Conservation (phyloP, 2,113 vertebrate species). For the Dipodomys merriami region DNA sequence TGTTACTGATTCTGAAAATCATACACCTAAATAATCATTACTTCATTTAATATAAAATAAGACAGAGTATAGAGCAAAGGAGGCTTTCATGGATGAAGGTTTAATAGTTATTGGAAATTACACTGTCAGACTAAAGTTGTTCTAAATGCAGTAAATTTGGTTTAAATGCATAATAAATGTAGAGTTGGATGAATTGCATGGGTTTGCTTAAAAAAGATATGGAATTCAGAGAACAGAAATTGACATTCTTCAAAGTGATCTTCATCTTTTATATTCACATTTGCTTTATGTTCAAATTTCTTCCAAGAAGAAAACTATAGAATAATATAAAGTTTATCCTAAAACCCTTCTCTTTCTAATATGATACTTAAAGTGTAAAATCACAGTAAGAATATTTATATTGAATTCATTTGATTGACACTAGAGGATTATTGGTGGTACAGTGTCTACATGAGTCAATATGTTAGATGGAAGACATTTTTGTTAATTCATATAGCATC, state of each 20-base stretch:
- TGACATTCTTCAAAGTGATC: neutral
- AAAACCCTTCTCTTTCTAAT: neutral
- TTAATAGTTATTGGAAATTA: neutral
- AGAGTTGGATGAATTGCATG: neutral
- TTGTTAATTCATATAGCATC: neutral
- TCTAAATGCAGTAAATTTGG: neutral
- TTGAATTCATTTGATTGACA: neutral
- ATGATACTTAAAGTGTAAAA: constrained; percentile 6
- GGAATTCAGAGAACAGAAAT: neutral
- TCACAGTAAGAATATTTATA: neutral
- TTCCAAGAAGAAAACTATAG: constrained; percentile 10
- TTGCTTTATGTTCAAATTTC: neutral
- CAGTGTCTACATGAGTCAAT: neutral
- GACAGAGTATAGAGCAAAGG: neutral
- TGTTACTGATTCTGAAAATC: neutral
- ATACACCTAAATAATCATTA: neutral
- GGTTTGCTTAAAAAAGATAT: neutral
- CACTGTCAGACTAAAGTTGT: neutral
- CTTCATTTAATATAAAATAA: constrained; percentile 8
- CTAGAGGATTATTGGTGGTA: neutral
- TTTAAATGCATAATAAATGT: neutral
- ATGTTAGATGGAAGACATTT: neutral
- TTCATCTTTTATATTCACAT: neutral
- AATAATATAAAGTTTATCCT: neutral
- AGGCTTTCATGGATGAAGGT: neutral